Evolutionary conservation across 92 coral and sea anemone species (phyloP).

Genomic region (Zoanthus solanderi): DNA sequence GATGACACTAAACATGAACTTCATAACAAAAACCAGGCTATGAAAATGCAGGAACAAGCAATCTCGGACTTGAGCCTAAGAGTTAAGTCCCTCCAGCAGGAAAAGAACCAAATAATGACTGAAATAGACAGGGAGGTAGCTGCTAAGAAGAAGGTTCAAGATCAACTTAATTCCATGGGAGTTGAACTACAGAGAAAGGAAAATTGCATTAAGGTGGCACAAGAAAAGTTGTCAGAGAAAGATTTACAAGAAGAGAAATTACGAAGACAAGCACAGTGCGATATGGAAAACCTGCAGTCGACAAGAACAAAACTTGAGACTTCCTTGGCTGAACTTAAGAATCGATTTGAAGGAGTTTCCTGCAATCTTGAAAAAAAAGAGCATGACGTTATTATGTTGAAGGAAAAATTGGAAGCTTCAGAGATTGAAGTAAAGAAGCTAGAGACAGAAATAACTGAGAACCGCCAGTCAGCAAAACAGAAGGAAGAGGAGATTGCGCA

Average conservation of each 20-base stretch:
- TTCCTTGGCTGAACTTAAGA: slow-evolving; percentile 59
- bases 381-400: slow-evolving; percentile 47
- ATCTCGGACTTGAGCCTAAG: slow-evolving; percentile 64
- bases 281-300: slow-evolving; percentile 59
- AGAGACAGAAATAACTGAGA: slow-evolving; percentile 37
- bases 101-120: slow-evolving; percentile 61
- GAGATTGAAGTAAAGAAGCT: slow-evolving; percentile 53
- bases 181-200: slow-evolving; percentile 65
- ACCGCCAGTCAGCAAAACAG: slow-evolving; percentile 45
- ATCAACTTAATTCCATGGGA: slow-evolving; percentile 51
- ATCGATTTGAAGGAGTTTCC: slow-evolving; percentile 29
- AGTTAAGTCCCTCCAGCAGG: slow-evolving; percentile 66
- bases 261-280: slow-evolving; percentile 66
- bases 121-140: slow-evolving; percentile 66
- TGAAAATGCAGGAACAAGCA: slow-evolving; percentile 61
- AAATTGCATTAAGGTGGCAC: slow-evolving; percentile 53
- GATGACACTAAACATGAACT: slow-evolving; percentile 61
- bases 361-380: slow-evolving; percentile 60
- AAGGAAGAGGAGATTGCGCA: slow-evolving; percentile 34
- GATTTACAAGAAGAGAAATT: slow-evolving; percentile 56
- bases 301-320: slow-evolving; percentile 57
- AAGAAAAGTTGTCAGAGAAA: slow-evolving; percentile 52
- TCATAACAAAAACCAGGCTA: slow-evolving; percentile 55
- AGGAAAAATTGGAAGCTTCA: slow-evolving; percentile 55
- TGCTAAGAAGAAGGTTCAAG: slow-evolving; percentile 61